Base-by-base conservation (phyloP, 2,888 invertebrate species). In the Dimorphilus gyrociliatus region DNA sequence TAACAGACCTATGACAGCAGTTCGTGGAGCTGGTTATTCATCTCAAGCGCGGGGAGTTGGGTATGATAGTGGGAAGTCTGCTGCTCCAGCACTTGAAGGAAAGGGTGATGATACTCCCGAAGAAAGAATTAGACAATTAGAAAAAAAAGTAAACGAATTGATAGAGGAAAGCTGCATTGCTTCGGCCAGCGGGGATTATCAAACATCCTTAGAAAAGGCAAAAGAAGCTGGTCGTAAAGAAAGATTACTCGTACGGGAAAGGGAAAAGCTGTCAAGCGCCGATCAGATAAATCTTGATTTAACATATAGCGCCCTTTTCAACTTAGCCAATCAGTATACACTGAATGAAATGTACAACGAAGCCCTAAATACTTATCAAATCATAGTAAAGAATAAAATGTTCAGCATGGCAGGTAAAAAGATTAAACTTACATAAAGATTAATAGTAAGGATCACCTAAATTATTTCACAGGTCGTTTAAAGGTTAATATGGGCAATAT, bases 401-500 rank as follows among this genome's bases (percentile, higher is more conserved):
- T 90, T 92, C 58, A 78, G 76, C 27, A 88, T 90, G 57, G 84
- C 86, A 23, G 81, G 67, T 65, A 37, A 35, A 41, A 19, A 12
- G 19, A 3, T 16, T 17, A n/a, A 18, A 16, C 23, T 10, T 7
- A 29, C 7, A 7, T 23, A 14, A 23, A 26, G 16, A 14, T 25
- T 14, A 12, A 15, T 30, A 23, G 7, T 24, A n/a, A 7, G 14
- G 23, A 7, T 16, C 14, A 3, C 15, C 14, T 13, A 8, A n/a
- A 13, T 27, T 23, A 18, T 3, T 25, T 32, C 39, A 17, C 40
- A 65, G 65, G 86, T 50, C 73, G 88, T 38, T 67, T 92, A 6
- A 86, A 88, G 69, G 77, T 94, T 1, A 97, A 97, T 60, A 92
- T 97, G 79, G 94, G 92, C 2, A 94, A 94, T 56, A 86, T 97